Percentiles rank a stretch among this genome's conserved stretches.
phyloP scores from a whole-genome alignment of 2,888 invertebrate species.

The Nomada ferruginata region DNA sequence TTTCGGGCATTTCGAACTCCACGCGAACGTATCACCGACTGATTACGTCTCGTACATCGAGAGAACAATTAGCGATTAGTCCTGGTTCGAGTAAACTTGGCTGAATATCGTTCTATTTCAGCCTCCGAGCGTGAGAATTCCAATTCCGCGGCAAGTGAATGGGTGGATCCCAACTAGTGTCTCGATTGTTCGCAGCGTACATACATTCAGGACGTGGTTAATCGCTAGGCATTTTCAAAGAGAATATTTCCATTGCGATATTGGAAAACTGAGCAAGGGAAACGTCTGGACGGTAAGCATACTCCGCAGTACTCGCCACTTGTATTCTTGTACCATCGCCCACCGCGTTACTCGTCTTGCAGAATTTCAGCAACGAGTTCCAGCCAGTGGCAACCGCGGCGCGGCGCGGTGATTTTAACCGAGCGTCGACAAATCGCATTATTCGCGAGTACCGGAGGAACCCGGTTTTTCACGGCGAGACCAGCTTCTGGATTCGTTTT shows the following conservation, averaged over 20 bases:
- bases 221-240: background rate
- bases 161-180: background rate
- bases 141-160: constrained; percentile 18
- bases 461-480: constrained; percentile 3
- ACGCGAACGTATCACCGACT: constrained; percentile 19
- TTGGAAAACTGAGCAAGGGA: too few species aligned
- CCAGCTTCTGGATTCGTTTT: constrained; percentile 1
- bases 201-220: background rate
- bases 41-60: constrained; percentile 35
- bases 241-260: too few species aligned
- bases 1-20: constrained; percentile 34
- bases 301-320: background rate
- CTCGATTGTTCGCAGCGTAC: background rate
- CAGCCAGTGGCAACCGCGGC: too few species aligned
- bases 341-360: constrained; percentile 9
- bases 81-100: constrained; percentile 33
- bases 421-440: constrained; percentile 43
- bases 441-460: background rate
- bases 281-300: too few species aligned
- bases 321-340: constrained; percentile 1
- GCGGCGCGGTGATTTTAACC: constrained; percentile 21
- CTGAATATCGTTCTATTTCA: constrained; percentile 37
- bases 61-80: constrained; percentile 46
- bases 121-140: background rate
- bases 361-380: constrained; percentile 12